Base-by-base conservation (phyloP, 2,888 invertebrate species). In the Pachycephus smyrnensis region DNA sequence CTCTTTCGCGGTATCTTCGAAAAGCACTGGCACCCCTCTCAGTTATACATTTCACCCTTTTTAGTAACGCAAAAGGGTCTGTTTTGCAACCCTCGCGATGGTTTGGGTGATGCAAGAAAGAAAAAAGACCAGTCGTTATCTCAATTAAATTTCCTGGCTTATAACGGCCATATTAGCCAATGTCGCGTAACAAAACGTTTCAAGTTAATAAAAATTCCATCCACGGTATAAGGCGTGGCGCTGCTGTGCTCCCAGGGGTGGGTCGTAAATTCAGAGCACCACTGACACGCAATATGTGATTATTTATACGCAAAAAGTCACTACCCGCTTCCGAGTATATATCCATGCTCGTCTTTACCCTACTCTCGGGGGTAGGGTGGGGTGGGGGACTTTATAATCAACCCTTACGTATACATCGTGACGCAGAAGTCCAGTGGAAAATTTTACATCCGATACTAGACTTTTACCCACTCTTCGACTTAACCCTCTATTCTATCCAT, bases 171-270 rank as follows among this genome's bases (percentile, higher is more conserved):
- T 55, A 55, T 55, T 23, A 23, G 55, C 55, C 9, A 23, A 23
- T 71, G 71, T 71, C 33, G 33, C 71, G 12, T 31, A 33, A 37
- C 12, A 37, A 23, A 74, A 23, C 23, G 30, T 74, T 36, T 36
- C 30, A 36, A 74, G 74, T 36, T 74, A 74, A 74, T 74, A 74
- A 74, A 74, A 74, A 74, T 74, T 74, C 36, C 74, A n/a, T 36
- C 36, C 74, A n/a, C 74, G 74, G 74, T 23, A n/a, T 36, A 23
- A 74, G 74, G 74, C 37, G 74, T 37, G 74, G 74, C 74, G 30
- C 74, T 55, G 23, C 55, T 23, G 74, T 33, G 1, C 55, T 74
- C 74, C 74, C 74, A 36, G 33, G 74, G 74, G 74, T 15, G 36
- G 23, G 30, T 74, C 36, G 36, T 74, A 74, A 55, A 74, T 74